Base-by-base conservation (phyloP, 2,888 invertebrate genomes). In the Scaptomyza polygonia region DNA sequence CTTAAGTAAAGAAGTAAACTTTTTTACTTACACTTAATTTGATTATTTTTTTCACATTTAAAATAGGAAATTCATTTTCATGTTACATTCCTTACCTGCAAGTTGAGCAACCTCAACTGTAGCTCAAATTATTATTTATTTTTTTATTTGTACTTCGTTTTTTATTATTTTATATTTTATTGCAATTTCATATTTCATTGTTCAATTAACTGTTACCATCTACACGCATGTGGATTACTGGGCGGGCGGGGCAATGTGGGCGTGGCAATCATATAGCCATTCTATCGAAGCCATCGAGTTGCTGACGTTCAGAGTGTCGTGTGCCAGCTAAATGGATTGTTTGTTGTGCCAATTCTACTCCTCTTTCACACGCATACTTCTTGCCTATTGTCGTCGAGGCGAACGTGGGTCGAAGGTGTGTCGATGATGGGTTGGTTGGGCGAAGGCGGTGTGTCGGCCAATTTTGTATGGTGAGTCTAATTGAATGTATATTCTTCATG, bases 201-300 rank as follows among this genome's bases (percentile, higher is more conserved):
- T 86, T 80, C 77, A 86, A 84, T 85, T 85, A 84, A 78, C 52
- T 71, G 67, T 68, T 61, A 68, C 77, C 77, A 68, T 74, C 59
- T 18, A 11, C 52, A 55, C 40, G 18, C 44, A 39, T 53, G 39
- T 36, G 18, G n/a, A 11, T 25, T 25, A 36, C 16, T 40, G 16
- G 18, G 18, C 2, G 12, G 40, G 16, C 9, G 5, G 5, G 32
- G 12, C 12, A 27, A 16, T 36, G 67, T 67, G 64, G 72, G 75
- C 72, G 75, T 75, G 68, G 30, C 56, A n/a, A 36, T 8, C n/a
- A 36, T 14, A 18, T 11, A 18, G 47, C 47, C 36, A 32, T 32
- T 12, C 32, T 32, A 12, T 12, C 32, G 5, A 14, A 11, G 27
- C 30, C 30, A 44, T 14, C n/a, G 14, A 45, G 14, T 45, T 47